phyloP scores from a whole-genome alignment of 1,140 invertebrate species.

The Cyphomyrmex costatus region DNA sequence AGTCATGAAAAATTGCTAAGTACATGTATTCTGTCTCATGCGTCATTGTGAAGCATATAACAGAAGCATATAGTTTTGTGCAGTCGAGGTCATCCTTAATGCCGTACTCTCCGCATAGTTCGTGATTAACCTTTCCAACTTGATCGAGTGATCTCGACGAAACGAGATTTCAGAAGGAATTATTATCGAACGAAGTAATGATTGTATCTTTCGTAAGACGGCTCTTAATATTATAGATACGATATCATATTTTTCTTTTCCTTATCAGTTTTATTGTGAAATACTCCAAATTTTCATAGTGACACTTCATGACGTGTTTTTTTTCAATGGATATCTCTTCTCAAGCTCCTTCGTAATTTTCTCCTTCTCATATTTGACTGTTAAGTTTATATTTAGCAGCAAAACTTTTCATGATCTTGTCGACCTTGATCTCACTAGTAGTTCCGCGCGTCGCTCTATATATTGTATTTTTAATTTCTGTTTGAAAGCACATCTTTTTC shows the following conservation, averaged over 20 bases:
- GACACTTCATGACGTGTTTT: neutral
- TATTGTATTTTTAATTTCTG: slow-evolving; percentile 47
- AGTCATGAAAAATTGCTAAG: slow-evolving; percentile 34
- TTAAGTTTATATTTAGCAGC: neutral
- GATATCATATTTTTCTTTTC: neutral
- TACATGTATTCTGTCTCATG: neutral
- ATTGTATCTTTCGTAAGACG: neutral
- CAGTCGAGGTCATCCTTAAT: slow-evolving; percentile 43
- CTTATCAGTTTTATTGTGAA: neutral
- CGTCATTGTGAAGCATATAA: slow-evolving; percentile 24
- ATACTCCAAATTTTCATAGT: neutral
- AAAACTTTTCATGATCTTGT: slow-evolving; percentile 44
- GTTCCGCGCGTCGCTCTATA: slow-evolving; percentile 4
- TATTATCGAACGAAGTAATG: slow-evolving; percentile 4
- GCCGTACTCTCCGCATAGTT: slow-evolving; percentile 31
- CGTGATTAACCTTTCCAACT: slow-evolving; percentile 43
- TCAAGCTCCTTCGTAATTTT: neutral
- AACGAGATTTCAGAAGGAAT: slow-evolving; percentile 24
- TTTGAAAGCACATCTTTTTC: neutral
- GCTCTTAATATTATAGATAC: neutral
- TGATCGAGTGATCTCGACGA: slow-evolving; percentile 8
- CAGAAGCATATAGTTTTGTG: slow-evolving; percentile 30
- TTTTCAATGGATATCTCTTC: neutral
- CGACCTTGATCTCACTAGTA: slow-evolving; percentile 49
- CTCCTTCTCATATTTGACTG: neutral